phyloP scores from a whole-genome alignment of 2,888 invertebrate genomes.

The Prosopocoilus inquinatus region DNA sequence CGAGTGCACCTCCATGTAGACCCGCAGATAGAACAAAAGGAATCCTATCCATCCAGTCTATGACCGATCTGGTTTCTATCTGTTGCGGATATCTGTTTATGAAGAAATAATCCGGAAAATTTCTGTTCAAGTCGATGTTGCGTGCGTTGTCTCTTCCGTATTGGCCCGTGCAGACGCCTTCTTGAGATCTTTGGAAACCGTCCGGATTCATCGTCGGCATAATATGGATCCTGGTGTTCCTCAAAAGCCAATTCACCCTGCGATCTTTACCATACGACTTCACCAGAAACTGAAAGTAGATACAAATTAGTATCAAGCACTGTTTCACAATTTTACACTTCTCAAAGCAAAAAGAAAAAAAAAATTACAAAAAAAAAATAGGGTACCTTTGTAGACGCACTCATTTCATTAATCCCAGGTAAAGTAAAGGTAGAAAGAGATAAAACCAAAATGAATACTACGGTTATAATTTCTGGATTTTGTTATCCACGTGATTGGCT shows the following conservation, averaged over 20 bases:
- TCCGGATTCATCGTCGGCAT: constrained; percentile 77
- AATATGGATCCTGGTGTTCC: constrained; percentile 68
- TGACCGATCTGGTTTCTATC: constrained; percentile 59
- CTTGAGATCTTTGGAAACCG: constrained; percentile 55
- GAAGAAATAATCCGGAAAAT: constrained; percentile 62
- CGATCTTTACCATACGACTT: constrained; percentile 50
- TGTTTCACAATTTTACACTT: too few relatives aligned
- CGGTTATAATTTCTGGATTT: too few relatives aligned
- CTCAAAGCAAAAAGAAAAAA: too few relatives aligned
- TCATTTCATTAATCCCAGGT: too few relatives aligned
- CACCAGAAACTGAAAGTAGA: constrained; percentile 49
- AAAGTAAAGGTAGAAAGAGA: too few relatives aligned
- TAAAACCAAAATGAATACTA: too few relatives aligned
- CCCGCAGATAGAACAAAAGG: constrained; percentile 64
- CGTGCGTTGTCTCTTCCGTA: constrained; percentile 39
- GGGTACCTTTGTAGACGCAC: too few relatives aligned
- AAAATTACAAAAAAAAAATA: too few relatives aligned
- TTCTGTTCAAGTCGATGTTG: constrained; percentile 55
- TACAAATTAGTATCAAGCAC: too few relatives aligned
- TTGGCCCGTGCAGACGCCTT: constrained; percentile 37
- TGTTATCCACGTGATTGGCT: too few relatives aligned
- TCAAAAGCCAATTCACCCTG: constrained; percentile 58
- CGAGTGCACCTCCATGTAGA: constrained; percentile 63
- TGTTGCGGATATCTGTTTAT: constrained; percentile 49
- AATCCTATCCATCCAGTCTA: constrained; percentile 57